Evolutionary conservation across 2,888 invertebrate species (phyloP), one percentile per base, ranked within the genome.

Genomic region (Pharmacophagus antenor): DNA sequence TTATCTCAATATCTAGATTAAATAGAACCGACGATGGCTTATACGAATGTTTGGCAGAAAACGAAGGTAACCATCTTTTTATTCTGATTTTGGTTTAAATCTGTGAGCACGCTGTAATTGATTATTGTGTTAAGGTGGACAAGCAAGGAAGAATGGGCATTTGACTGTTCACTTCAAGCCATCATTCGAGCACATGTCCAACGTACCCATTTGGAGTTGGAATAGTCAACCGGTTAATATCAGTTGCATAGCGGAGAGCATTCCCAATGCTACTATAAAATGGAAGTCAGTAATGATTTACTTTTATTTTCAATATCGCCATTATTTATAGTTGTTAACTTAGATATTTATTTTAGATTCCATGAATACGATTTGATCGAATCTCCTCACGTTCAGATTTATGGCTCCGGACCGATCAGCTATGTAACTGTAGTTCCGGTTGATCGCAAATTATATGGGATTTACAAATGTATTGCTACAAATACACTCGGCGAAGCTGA

Each of bases 231-330:
- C 95, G 0, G 96, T 95, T 1, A 98, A 98, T 80, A 91, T 98
- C 6, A 96, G 95, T 62, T 98, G 98, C 77, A 91, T 96, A 49
- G 97, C 97, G n/a, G 95, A 96, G 82, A 93, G 94, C 76, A 92
- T 98, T 71, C 98, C 98, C 2, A 98, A 98, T 79, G 98, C 98
- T 0, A 97, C 97, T 7, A 96, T 98, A 69, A 93, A 94, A 74
- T 98, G 97, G 97, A 93, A 92, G 80, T 93, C 89, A 81, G 88
- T 76, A 65, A 49, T 1, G n/a, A 8, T 37, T 37, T 37, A n/a
- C 3, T 37, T 37, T 6, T 37, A n/a, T 37, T 2, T n/a, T 2
- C 5, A 15, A n/a, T n/a, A 37, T n/a, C 4, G 15, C n/a, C 5
- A 37, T 15, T 37, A n/a, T 37, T 1, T 5, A 37, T n/a, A 37